Conservation (phyloP, 2,113 vertebrate species). For the Scartelaos histophorus region DNA sequence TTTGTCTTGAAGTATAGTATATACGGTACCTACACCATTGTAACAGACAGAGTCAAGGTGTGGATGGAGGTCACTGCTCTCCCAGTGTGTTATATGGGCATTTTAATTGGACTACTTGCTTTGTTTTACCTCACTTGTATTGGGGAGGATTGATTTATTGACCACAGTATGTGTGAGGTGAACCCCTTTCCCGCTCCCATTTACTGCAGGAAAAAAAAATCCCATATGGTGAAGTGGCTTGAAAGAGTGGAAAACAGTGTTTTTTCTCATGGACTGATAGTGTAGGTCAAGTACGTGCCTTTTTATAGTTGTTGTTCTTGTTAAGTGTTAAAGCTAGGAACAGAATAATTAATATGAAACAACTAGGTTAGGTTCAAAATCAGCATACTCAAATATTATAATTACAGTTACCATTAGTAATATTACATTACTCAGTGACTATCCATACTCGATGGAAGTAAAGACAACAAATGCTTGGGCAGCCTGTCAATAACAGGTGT, state of each 20-base stretch:
- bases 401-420: background rate
- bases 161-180: background rate
- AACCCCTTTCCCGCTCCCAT: background rate
- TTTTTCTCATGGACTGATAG: background rate
- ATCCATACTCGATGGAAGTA: background rate
- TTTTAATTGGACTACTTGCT: background rate
- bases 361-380: background rate
- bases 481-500: no score
- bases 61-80: background rate
- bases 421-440: background rate
- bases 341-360: background rate
- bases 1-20: background rate
- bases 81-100: background rate
- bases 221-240: background rate
- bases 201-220: background rate
- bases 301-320: background rate
- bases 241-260: background rate
- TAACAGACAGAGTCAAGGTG: background rate
- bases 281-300: background rate
- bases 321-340: background rate
- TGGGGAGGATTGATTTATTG: constrained; percentile 4
- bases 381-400: no score
- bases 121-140: background rate
- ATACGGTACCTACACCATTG: background rate
- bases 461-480: background rate